Conservation (phyloP, 2,888 invertebrate genomes). For the Drosophila setosimentum region DNA sequence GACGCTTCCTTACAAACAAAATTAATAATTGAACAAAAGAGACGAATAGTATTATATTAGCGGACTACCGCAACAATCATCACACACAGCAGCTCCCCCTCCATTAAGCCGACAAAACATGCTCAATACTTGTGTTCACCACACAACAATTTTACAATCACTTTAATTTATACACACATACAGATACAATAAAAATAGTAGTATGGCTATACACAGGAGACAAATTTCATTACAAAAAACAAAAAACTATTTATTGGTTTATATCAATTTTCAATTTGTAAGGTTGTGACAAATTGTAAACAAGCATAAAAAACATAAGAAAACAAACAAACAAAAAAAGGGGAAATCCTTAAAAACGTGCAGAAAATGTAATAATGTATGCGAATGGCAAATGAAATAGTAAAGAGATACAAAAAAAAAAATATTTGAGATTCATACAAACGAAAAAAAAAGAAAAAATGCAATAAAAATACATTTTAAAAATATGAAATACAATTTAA, state of each 20-base stretch:
- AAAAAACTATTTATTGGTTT: slow-evolving; percentile 72
- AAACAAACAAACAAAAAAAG: slow-evolving; percentile 57
- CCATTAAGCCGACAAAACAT: slow-evolving; percentile 15
- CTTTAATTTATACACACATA: slow-evolving; percentile 31
- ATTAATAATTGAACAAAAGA: slow-evolving; percentile 65
- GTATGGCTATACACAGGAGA: slow-evolving; percentile 47
- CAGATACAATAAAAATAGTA: slow-evolving; percentile 27
- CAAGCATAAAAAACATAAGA: slow-evolving; percentile 79
- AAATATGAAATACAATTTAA: slow-evolving; percentile 71
- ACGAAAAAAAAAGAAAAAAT: slow-evolving; percentile 63
- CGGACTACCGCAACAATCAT: slow-evolving; percentile 54
- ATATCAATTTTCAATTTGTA: slow-evolving; percentile 85
- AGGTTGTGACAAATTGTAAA: slow-evolving; percentile 85
- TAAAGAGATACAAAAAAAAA: slow-evolving; percentile 57
- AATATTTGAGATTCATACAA: slow-evolving; percentile 76
- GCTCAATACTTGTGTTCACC: slow-evolving; percentile 38
- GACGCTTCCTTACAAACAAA: slow-evolving; percentile 70
- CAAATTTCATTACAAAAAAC: slow-evolving; percentile 55
- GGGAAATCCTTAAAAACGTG: slow-evolving; percentile 67
- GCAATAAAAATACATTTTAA: slow-evolving; percentile 80
- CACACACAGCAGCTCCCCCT: slow-evolving; percentile 30
- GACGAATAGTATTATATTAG: slow-evolving; percentile 67
- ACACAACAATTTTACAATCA: slow-evolving; percentile 19
- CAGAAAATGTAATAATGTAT: slow-evolving; percentile 76
- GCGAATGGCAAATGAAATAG: slow-evolving; percentile 73